Evolutionary conservation across 2,113 vertebrate genomes (phyloP).

Genomic region (Morone saxatilis): DNA sequence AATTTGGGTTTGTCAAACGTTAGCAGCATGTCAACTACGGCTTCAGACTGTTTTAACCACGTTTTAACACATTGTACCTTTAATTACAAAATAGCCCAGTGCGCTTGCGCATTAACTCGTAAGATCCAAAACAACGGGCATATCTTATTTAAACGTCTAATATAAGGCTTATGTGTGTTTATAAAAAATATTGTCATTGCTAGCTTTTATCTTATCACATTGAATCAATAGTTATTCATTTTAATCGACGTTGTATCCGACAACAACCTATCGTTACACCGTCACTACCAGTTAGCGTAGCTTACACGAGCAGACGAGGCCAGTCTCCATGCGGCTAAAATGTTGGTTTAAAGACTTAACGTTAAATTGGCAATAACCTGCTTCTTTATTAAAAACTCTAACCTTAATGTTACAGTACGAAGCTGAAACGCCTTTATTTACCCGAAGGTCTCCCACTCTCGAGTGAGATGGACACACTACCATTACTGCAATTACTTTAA

Average conservation of each 20-base stretch:
- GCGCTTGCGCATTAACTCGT: constrained; percentile 50
- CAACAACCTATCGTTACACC: too few relatives aligned
- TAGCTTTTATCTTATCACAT: rapidly evolving
- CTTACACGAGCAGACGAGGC: neutral
- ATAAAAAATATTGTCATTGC: rapidly evolving
- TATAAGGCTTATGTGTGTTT: rapidly evolving
- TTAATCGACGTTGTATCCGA: rapidly evolving
- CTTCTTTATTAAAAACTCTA: rapidly evolving
- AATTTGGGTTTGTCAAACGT: neutral
- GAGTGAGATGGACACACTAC: neutral
- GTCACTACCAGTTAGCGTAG: neutral
- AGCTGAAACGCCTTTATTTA: neutral
- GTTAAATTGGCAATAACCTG: too few relatives aligned
- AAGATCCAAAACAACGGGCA: constrained; percentile 30
- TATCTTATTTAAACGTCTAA: neutral
- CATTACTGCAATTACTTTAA: neutral
- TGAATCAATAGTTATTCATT: neutral
- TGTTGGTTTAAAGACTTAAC: neutral
- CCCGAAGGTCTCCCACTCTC: rapidly evolving
- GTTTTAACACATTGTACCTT: neutral
- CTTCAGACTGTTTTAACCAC: neutral
- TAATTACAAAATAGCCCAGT: neutral
- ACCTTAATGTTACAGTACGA: neutral
- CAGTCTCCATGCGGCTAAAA: neutral
- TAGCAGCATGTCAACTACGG: neutral